Base-by-base conservation (phyloP, 2,113 vertebrate species). In the Gobius niger region DNA sequence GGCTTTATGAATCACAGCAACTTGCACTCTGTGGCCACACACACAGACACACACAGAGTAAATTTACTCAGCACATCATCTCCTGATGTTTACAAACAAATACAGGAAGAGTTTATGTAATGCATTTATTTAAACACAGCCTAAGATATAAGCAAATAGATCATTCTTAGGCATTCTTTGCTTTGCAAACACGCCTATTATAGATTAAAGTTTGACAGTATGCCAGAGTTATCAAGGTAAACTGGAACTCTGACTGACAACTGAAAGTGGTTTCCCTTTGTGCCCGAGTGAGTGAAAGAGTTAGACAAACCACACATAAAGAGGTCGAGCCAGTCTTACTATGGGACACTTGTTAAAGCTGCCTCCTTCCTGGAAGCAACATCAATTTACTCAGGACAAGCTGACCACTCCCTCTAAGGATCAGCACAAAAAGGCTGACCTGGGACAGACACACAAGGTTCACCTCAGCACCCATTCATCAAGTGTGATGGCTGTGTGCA, bases 81-180 rank as follows among this genome's bases (percentile, higher is more conserved):
- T 95, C 93, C 93, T 93, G 92, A 90, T 97, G 95, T 96, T 98
- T 95, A 96, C 96, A 95, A 96, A 96, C 96, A 98, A 97, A 96
- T 95, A 96, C 93, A 90, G 88, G 87, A 93, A 89, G 86, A 94
- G 94, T 96, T 96, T 95, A 97, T 94, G 94, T 95, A 95, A 98
- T 95, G 94, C 96, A 94, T 94, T 94, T 95, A 95, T 94, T 98
- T 95, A 96, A 96, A 97, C 95, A 96, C 77, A 93, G 94, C 93
- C 94, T 96, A 95, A 96, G 94, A 95, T 95, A 96, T 92, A 93
- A 96, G 95, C 95, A 99, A 98, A 96, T 97, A 93, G 92, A 93
- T 93, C 91, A 95, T 96, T 95, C 94, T 96, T 95, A 94, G 93
- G 94, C 95, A 96, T 96, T 96, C 95, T 94, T 95, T 95, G 92